Evolutionary conservation across 2,888 invertebrate species (phyloP).

Genomic region (Lydus trimaculatus): DNA sequence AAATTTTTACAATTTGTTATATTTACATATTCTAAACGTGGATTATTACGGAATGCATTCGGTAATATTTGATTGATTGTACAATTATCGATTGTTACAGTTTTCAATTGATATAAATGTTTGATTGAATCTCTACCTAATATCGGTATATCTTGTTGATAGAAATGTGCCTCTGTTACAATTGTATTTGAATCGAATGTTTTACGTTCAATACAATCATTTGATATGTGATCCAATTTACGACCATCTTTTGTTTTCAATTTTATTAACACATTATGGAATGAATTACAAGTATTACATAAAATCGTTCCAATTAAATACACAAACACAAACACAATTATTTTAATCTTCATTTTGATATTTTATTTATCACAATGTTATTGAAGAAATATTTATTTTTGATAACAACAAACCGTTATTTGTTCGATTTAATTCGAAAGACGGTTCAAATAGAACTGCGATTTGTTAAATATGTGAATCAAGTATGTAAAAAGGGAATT

Average conservation of each 20-base stretch:
- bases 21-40: conserved; percentile 13
- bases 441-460: too few relatives aligned
- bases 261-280: background rate
- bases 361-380: too few relatives aligned
- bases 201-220: conserved; percentile 31
- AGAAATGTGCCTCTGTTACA: conserved; percentile 27
- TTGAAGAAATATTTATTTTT: too few relatives aligned
- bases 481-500: background rate
- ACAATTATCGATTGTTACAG: conserved; percentile 27
- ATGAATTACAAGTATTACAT: conserved; percentile 3
- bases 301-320: background rate
- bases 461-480: background rate
- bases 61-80: conserved; percentile 24
- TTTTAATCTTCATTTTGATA: too few relatives aligned
- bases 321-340: background rate
- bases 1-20: conserved; percentile 20
- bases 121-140: conserved; percentile 29
- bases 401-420: too few relatives aligned
- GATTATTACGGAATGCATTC: conserved; percentile 34
- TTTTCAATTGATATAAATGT: conserved; percentile 32
- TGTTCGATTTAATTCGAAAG: too few relatives aligned
- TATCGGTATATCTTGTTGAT: conserved; percentile 31
- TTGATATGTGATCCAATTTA: background rate
- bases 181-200: conserved; percentile 25
- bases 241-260: background rate